Percentiles rank a stretch among this genome's conserved stretches.
Evolutionary conservation across 2,113 vertebrate genomes (phyloP).

Genomic region (Nicator chloris): DNA sequence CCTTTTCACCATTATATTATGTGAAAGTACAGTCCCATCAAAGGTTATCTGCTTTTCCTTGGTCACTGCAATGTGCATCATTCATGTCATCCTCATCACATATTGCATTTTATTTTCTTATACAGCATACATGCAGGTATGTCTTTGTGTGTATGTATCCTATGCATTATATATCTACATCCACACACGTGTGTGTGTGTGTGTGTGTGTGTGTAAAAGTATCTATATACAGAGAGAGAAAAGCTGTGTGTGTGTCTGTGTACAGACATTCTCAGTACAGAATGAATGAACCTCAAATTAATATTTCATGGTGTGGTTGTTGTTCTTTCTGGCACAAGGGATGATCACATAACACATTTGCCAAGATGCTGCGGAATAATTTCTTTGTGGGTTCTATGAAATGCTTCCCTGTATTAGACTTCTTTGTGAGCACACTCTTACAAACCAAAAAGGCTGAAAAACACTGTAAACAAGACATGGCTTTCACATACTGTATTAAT

Average conservation of each 20-base stretch:
- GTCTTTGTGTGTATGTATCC: background rate
- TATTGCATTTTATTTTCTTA: background rate
- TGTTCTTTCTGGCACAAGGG: background rate
- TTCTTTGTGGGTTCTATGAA: background rate
- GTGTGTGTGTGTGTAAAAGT: background rate
- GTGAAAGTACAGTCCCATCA: background rate
- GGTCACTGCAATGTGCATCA: background rate
- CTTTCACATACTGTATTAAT: background rate
- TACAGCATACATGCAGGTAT: rapidly evolving
- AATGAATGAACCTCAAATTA: background rate
- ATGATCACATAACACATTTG: background rate
- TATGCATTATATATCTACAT: background rate
- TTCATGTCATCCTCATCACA: background rate
- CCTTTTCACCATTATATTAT: background rate
- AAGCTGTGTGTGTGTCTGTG: background rate
- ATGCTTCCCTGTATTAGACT: background rate
- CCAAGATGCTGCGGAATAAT: background rate
- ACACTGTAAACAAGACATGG: background rate
- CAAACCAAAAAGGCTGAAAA: background rate
- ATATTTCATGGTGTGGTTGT: background rate
- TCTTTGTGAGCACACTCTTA: background rate
- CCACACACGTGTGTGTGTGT: rapidly evolving
- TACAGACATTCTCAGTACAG: background rate
- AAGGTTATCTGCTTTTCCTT: background rate
- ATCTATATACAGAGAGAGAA: rapidly evolving